Conservation (phyloP, 2,113 vertebrate species). For the Falco punctatus region DNA sequence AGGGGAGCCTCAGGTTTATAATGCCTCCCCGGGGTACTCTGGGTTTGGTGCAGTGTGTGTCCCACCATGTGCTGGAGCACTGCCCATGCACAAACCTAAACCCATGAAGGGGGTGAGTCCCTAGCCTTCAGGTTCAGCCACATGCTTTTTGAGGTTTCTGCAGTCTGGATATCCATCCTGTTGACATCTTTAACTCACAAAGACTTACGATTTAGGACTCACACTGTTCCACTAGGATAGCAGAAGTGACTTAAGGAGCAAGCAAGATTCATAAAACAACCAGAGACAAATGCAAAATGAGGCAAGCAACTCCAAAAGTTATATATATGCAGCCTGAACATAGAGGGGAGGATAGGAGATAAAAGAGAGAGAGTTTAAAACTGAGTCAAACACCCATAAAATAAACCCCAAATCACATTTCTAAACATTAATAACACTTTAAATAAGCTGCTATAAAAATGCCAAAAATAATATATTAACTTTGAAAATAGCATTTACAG, state of each 20-base stretch:
- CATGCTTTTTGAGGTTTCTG: not conserved
- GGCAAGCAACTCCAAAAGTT: not conserved
- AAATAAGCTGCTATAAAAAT: conserved; percentile 63
- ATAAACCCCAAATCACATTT: conserved; percentile 36
- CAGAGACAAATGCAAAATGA: not conserved
- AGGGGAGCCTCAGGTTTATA: not conserved
- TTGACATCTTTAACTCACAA: not conserved
- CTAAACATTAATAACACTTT: conserved; percentile 64
- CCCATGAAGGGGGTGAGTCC: not conserved
- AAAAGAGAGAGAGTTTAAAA: conserved; percentile 29
- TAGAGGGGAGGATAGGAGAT: not conserved
- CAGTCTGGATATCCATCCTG: not conserved
- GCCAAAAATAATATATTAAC: conserved; percentile 57
- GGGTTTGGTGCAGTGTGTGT: not conserved
- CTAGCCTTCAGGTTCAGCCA: not conserved
- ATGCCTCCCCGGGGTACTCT: not conserved
- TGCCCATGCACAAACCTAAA: not conserved
- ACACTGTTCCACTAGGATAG: not conserved
- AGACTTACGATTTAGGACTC: not conserved
- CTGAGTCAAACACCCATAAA: conserved; percentile 51
- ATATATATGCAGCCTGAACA: not conserved
- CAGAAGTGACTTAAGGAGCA: not conserved
- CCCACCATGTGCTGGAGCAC: not conserved
- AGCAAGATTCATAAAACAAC: not conserved
- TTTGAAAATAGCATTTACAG: conserved; percentile 49